Conservation (phyloP, 2,113 vertebrate genomes). For the Austrofundulus limnaeus region DNA sequence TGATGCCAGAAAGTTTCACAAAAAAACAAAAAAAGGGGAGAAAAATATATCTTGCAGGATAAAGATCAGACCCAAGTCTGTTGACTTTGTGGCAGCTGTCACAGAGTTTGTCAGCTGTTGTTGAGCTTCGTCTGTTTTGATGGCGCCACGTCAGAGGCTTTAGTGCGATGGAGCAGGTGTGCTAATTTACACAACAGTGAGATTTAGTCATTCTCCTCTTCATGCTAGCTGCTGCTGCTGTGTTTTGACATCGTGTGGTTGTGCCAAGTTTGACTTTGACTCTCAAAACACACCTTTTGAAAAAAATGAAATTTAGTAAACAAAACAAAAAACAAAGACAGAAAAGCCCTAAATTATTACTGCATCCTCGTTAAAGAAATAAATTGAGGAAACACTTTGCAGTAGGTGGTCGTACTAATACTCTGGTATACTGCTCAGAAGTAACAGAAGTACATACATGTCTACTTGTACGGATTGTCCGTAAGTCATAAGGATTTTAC, state of each 20-base stretch:
- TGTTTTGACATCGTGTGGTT: slow-evolving; percentile 11
- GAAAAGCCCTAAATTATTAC: slow-evolving; percentile 2
- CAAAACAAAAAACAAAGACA: background rate
- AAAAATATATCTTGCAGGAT: slow-evolving; percentile 10
- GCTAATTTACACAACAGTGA: slow-evolving; percentile 62
- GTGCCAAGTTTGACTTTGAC: slow-evolving; percentile 8
- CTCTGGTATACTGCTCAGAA: background rate
- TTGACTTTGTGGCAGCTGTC: slow-evolving; percentile 58
- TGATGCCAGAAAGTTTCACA: slow-evolving; percentile 36
- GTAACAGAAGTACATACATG: too few species aligned
- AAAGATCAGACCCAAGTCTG: slow-evolving; percentile 32
- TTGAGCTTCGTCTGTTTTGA: slow-evolving; percentile 60
- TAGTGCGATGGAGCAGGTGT: slow-evolving; percentile 51
- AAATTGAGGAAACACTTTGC: background rate
- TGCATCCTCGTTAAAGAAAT: background rate
- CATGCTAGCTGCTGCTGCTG: slow-evolving; percentile 39
- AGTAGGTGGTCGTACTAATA: background rate
- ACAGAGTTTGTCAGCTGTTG: slow-evolving; percentile 56
- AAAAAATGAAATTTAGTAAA: slow-evolving; percentile 4
- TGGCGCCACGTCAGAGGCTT: slow-evolving; percentile 33
- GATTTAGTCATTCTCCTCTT: slow-evolving; percentile 25
- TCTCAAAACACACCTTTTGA: slow-evolving; percentile 15
- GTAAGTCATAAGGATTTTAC: too few species aligned
- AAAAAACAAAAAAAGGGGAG: slow-evolving; percentile 16
- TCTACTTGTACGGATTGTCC: too few species aligned